These are phyloP conservation scores for Hirundo rustica DNA, from an alignment of 2,797 vertebrate genomes.

Conservation along the genomic window DNA sequence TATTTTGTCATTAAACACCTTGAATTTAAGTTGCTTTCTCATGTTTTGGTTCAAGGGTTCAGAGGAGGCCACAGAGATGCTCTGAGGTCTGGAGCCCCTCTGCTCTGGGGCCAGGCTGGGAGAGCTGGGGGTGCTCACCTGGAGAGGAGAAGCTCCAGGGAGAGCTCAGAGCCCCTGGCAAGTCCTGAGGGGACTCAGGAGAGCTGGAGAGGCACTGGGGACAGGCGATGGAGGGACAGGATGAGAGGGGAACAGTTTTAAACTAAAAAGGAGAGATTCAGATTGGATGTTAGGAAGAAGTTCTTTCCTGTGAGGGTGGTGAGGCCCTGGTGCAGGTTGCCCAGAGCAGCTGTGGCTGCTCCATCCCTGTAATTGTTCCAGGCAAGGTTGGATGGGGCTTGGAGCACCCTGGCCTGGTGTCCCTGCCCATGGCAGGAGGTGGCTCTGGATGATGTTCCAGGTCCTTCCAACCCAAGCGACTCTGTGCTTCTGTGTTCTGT, in stretches of 20 bases:
- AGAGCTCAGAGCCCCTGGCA: accelerated
- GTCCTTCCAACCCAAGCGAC: not conserved
- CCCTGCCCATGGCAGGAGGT: not conserved
- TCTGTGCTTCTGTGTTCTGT: not conserved
- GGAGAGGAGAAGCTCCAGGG: accelerated
- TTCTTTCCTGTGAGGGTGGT: accelerated
- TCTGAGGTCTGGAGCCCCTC: not conserved
- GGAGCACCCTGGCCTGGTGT: accelerated
- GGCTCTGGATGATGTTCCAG: not conserved
- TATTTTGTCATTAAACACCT: not conserved
- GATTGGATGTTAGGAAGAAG: not conserved
- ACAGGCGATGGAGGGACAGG: not conserved
- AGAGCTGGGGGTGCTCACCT: not conserved
- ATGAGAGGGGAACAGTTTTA: not conserved
- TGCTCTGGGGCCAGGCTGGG: not conserved
- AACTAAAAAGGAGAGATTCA: not conserved
- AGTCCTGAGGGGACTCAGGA: accelerated
- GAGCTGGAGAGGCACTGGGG: not conserved
- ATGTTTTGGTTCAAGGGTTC: not conserved
- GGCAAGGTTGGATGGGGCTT: accelerated
- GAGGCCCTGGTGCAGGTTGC: not conserved
- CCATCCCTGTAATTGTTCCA: not conserved
- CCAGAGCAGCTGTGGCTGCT: not conserved
- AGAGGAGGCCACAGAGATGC: not conserved
- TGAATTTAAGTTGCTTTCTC: not conserved